Evolutionary conservation across 2,113 vertebrate species (phyloP), one percentile per base, ranked within the genome.

Genomic region (Sturnira hondurensis): DNA sequence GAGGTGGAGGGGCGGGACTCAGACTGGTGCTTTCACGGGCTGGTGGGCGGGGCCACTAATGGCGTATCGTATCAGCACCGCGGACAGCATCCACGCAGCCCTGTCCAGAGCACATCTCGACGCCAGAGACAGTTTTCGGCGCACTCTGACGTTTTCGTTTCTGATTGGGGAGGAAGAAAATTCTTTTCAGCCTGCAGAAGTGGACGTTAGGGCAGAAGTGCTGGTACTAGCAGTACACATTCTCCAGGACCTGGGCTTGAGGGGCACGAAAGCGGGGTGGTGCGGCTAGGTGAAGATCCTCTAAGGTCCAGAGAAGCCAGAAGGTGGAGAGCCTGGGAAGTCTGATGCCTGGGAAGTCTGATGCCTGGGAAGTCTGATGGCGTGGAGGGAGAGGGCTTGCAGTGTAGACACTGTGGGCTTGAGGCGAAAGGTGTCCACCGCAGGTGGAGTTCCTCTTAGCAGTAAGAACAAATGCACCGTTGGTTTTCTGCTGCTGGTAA

Each of bases 61-160:
- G 45, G 28, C 43, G 15, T 7, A 4, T 28, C 24, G 41, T 5
- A 33, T 76, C 68, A 89, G 90, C n/a, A 90, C 81, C 24, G 5
- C 8, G 81, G 65, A 50, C 86, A 90, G 87, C 56, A 71, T 5
- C 38, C n/a, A 0, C 26, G 4, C 28, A 5, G 12, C 10, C 26
- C 10, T 5, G 24, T 2, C 16, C 15, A 4, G 41, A 47, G 61
- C 28, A 4, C 19, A 6, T 5, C 3, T 3, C 1, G 41, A 20
- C 7, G 28, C 43, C 82, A 1, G 36, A 28, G 36, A 10, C 16
- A n/a, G 31, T 26, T n/a, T 65, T 84, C 12, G 2, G 20, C 2
- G 33, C 38, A 5, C 41, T 38, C 12, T 5, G 86, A 9, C n/a
- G 47, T 19, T 50, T 38, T 26, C 4, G 15, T 81, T 56, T 47